Conservation (phyloP, 2,113 vertebrate genomes). For the Aphyosemion australe region DNA sequence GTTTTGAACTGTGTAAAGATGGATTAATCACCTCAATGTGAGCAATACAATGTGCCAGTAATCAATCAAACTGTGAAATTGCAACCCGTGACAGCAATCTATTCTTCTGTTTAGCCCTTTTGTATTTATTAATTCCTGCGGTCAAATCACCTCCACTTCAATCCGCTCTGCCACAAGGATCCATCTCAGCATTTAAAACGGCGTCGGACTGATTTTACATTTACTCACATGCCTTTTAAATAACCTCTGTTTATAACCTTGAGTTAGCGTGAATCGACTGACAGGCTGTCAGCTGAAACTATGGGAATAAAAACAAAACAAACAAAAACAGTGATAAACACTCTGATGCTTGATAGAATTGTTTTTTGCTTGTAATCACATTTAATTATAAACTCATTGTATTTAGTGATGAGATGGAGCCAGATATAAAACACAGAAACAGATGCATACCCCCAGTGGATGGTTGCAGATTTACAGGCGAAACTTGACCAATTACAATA, state of each 20-base stretch:
- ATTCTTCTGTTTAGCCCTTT: conserved; percentile 59
- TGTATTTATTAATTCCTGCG: conserved; percentile 60
- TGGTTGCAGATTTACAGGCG: too few species aligned
- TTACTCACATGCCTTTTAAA: conserved; percentile 31
- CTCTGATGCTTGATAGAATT: too few species aligned
- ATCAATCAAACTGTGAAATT: conserved; percentile 71
- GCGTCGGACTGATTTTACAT: conserved; percentile 43
- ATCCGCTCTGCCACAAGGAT: conserved; percentile 62
- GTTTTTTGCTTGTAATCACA: too few species aligned
- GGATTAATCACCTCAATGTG: conserved; percentile 74
- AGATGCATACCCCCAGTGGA: too few species aligned
- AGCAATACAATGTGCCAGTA: conserved; percentile 65
- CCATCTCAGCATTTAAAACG: conserved; percentile 59
- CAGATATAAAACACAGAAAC: too few species aligned
- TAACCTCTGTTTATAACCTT: conserved; percentile 18
- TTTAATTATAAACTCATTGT: too few species aligned
- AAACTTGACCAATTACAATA: too few species aligned
- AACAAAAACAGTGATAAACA: neutral
- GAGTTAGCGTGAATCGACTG: neutral
- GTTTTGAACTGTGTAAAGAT: conserved; percentile 71
- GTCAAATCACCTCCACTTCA: conserved; percentile 62
- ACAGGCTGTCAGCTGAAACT: neutral
- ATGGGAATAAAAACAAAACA: neutral
- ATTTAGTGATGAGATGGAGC: too few species aligned
- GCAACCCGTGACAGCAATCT: conserved; percentile 70